Evolutionary conservation across 92 coral and sea anemone genomes (phyloP).

Genomic region (Bergia sp.): DNA sequence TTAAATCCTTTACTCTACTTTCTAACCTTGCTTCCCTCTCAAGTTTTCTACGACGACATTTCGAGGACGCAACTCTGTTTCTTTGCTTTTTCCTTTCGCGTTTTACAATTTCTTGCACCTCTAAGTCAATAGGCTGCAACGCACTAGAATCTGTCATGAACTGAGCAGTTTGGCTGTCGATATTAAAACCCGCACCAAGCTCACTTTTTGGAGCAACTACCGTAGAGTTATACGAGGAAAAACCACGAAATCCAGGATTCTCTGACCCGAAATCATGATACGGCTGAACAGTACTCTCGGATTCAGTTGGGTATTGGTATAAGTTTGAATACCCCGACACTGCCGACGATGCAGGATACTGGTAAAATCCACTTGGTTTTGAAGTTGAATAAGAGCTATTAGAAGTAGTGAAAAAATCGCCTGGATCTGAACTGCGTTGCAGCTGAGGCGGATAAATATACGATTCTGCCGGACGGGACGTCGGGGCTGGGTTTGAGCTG

Average conservation of each 20-base stretch:
- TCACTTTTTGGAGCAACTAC: slow-evolving; percentile 82
- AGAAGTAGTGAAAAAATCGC: slow-evolving; percentile 69
- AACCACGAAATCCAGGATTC: slow-evolving; percentile 77
- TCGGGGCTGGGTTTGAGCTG: slow-evolving; percentile 65
- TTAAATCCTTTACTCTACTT: slow-evolving; percentile 85
- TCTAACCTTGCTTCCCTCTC: slow-evolving; percentile 96
- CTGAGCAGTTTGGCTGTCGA: slow-evolving; percentile 70
- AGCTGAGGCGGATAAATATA: slow-evolving; percentile 58
- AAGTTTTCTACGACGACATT: slow-evolving; percentile 95
- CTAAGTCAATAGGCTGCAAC: slow-evolving; percentile 93
- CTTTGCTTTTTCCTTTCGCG: slow-evolving; percentile 97
- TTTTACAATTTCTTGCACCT: slow-evolving; percentile 97
- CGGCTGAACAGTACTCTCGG: slow-evolving; percentile 60
- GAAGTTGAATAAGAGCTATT: slow-evolving; percentile 66
- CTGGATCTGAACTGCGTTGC: slow-evolving; percentile 69
- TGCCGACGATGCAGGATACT: slow-evolving; percentile 60
- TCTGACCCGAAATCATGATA: slow-evolving; percentile 82
- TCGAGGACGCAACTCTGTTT: slow-evolving; percentile 97
- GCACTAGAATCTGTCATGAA: slow-evolving; percentile 79
- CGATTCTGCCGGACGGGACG: slow-evolving; percentile 73
- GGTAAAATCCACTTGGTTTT: slow-evolving; percentile 76
- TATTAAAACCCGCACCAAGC: slow-evolving; percentile 74
- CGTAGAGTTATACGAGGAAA: slow-evolving; percentile 80
- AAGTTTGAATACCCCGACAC: slow-evolving; percentile 67
- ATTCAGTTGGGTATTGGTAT: slow-evolving; percentile 78